Evolutionary conservation across 2,113 vertebrate genomes (phyloP).

Genomic region (Acanthisitta chloris): DNA sequence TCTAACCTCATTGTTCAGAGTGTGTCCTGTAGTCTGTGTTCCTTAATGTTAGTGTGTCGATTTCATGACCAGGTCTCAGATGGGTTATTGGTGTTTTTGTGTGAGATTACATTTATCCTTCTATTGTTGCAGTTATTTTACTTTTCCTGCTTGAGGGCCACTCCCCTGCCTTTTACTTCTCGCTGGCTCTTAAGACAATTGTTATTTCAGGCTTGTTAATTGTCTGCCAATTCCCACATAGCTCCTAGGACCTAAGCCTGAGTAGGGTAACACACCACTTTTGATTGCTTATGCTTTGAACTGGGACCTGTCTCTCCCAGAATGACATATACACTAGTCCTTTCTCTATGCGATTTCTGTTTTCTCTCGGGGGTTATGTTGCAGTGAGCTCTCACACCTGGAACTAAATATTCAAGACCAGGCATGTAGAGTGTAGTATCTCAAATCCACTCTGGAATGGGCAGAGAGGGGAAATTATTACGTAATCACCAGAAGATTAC

Average conservation of each 20-base stretch:
- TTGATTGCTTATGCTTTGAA: neutral
- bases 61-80: neutral
- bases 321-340: neutral
- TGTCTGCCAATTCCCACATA: neutral
- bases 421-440: neutral
- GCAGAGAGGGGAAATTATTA: conserved; percentile 41
- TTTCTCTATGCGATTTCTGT: neutral
- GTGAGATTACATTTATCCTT: conserved; percentile 13
- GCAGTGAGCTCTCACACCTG: neutral
- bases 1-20: neutral
- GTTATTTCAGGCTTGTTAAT: conserved; percentile 22
- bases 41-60: rapidly evolving
- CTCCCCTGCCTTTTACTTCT: conserved; percentile 13
- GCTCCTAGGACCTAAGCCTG: neutral
- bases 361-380: neutral
- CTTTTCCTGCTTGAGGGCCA: neutral
- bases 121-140: conserved; percentile 13
- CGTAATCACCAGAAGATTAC: neutral
- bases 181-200: neutral
- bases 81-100: neutral
- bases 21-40: neutral
- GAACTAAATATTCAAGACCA: neutral
- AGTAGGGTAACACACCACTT: neutral
- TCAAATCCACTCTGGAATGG: neutral
- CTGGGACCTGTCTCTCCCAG: neutral